Base-by-base conservation (phyloP, 2,113 vertebrate genomes). In the Theristicus caerulescens region DNA sequence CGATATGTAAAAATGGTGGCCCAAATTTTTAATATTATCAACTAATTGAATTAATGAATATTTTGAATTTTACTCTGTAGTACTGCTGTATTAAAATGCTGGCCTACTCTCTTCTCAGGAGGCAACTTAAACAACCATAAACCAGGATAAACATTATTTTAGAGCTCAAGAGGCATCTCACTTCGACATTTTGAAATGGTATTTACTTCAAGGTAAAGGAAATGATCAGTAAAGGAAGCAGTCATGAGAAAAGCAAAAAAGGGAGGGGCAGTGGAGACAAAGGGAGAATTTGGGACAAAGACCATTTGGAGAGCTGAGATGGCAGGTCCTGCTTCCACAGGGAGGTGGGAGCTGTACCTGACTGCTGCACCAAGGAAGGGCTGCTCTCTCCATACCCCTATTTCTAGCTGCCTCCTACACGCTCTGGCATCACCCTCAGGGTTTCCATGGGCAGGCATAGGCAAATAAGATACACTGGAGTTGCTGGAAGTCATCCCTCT, bases 401-500 rank as follows among this genome's bases (percentile, higher is more conserved):
- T 59, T 79, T 89, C 54, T 40, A 47, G 12, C 34, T 91, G 13
- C 8, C 5, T 31, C 31, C 22, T 47, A 3, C 16, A 18, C 22
- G n/a, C 25, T 66, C 47, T 64, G 20, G 20, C 29, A 76, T 61
- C n/a, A 16, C 21, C 31, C 18, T 38, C 11, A 21, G 42, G 15
- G 25, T 36, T 87, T 76, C 38, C 16, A 8, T 4, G 18, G 10
- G 5, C 42, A 36, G 9, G 15, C 4, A 2, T 0, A 31, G 12
- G 54, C 34, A 82, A 46, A 29, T 6, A 42, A 80, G 40, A 66
- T 19, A n/a, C 18, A 13, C 6, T 22, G 11, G 9, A 83, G 6
- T 7, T 61, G 26, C 34, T 92, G 31, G 46, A 40, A 80, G 19
- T 57, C 32, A 57, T 16, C 36, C 10, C 20, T 80, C 36, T 49